phyloP scores from a whole-genome alignment of 2,888 invertebrate genomes.

The Drosophila subsilvestris region DNA sequence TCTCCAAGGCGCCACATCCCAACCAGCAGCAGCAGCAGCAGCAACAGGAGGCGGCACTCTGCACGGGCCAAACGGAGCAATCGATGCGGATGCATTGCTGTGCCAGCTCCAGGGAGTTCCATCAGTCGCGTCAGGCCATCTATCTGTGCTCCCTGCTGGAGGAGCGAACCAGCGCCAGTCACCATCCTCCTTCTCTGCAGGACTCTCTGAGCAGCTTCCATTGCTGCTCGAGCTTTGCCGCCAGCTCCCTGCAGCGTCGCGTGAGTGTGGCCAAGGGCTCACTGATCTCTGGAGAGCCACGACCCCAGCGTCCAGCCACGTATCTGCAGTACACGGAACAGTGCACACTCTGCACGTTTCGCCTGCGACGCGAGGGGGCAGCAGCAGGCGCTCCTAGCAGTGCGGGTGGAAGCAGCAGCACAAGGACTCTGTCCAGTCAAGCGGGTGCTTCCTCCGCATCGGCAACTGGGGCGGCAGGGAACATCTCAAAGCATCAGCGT shows the following conservation, averaged over 20 bases:
- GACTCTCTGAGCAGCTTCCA: conserved; percentile 80
- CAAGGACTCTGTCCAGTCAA: conserved; percentile 52
- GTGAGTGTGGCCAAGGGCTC: conserved; percentile 77
- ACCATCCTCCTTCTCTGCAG: conserved; percentile 26
- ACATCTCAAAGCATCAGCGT: conserved; percentile 84
- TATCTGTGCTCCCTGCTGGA: conserved; percentile 85
- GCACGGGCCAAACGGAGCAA: conserved; percentile 54
- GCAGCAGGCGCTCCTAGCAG: conserved; percentile 47
- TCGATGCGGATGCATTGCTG: conserved; percentile 83
- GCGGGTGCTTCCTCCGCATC: conserved; percentile 48
- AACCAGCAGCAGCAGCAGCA: conserved; percentile 54
- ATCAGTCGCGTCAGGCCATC: conserved; percentile 82
- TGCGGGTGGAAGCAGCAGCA: conserved; percentile 52
- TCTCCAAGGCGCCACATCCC: conserved; percentile 84
- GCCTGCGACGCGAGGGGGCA: conserved; percentile 80
- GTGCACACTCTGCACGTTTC: conserved; percentile 84
- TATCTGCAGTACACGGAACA: conserved; percentile 83
- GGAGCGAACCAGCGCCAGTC: conserved; percentile 80
- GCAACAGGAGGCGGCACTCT: conserved; percentile 10
- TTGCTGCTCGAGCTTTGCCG: conserved; percentile 84
- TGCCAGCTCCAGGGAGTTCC: conserved; percentile 83
- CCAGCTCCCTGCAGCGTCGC: conserved; percentile 74
- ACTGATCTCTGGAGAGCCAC: conserved; percentile 69
- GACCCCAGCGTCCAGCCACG: conserved; percentile 56
- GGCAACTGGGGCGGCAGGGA: conserved; percentile 58